Base-by-base conservation (phyloP, 1,140 invertebrate genomes). In the Meloidogyne hapla region DNA sequence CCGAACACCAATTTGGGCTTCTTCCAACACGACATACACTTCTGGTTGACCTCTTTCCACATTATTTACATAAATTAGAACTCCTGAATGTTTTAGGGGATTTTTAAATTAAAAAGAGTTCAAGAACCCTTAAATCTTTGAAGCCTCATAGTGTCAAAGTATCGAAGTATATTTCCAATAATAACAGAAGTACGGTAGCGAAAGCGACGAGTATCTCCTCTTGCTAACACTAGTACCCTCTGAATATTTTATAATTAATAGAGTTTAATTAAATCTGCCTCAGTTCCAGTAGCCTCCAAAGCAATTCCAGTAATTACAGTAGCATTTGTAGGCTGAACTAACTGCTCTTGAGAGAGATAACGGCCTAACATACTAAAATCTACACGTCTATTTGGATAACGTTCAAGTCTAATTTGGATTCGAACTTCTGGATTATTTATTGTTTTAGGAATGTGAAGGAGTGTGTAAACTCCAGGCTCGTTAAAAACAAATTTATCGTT, bases 401-500 rank as follows among this genome's bases (percentile, higher is more conserved):
- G 74, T 69, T 86, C 85, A 33, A 86, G 75, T 38, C 85, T 69
- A 40, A 86, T 78, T 71, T 86, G 85, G 69, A 86, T 87, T 68
- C 83, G 76, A n/a, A 86, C 85, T 79, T 87, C 86, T 9, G 85
- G 85, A n/a, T 77, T 85, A 33, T 65, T 66, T 42, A 72, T n/a
- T 15, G 86, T 87, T 62, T 84, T 80, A 4, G 85, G 86, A 74
- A 87, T 87, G 77, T 86, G 85, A 4, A 86, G 69, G 2, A 84
- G 71, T 33, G 79, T 87, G 80, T 79, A 86, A 6, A 86, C 84
- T 40, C 85, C 85, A 12, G 86, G 86, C 76, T 87, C 86, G 68
- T 87, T 86, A 78, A 86, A 87, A 40, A 87, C 81, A 76, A 86
- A 86, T 63, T 86, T 86, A 26, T 87, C 81, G 45, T 82, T 86